Conservation (phyloP, 1,140 invertebrate species). For the Listronotus oregonensis region DNA sequence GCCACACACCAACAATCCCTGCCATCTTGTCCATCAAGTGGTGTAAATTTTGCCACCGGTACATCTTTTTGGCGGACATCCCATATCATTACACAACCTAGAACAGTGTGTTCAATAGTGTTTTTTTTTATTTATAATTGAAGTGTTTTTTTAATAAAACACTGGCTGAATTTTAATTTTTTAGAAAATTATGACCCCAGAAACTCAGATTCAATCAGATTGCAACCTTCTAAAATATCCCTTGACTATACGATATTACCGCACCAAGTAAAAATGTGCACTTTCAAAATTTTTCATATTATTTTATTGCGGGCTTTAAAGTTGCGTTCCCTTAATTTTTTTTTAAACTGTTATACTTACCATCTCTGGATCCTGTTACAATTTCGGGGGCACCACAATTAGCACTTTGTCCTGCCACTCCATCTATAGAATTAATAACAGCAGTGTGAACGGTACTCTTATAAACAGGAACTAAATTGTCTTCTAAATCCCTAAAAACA, state of each 20-base stretch:
- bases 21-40: slow-evolving; percentile 64
- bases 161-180: too few species aligned
- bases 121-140: not conserved
- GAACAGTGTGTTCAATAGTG: slow-evolving; percentile 9
- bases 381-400: slow-evolving; percentile 93
- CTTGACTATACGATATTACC: too few species aligned
- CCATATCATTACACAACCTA: slow-evolving; percentile 92
- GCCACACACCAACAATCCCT: slow-evolving; percentile 88
- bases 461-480: slow-evolving; percentile 74
- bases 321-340: too few species aligned
- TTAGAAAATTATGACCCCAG: too few species aligned
- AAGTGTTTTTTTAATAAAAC: slow-evolving; percentile 1
- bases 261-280: too few species aligned
- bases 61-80: slow-evolving; percentile 87
- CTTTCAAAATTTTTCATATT: too few species aligned
- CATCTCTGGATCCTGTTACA: slow-evolving; percentile 91
- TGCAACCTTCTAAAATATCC: too few species aligned
- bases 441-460: slow-evolving; percentile 81
- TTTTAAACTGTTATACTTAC: slow-evolving; percentile 63
- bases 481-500: slow-evolving; percentile 80
- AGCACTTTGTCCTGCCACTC: slow-evolving; percentile 80
- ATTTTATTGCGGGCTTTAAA: too few species aligned
- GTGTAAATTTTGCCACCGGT: slow-evolving; percentile 86
- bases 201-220: too few species aligned
- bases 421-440: slow-evolving; percentile 93